Conservation (phyloP, 2,888 invertebrate genomes). For the Lasioglossum villosulum region DNA sequence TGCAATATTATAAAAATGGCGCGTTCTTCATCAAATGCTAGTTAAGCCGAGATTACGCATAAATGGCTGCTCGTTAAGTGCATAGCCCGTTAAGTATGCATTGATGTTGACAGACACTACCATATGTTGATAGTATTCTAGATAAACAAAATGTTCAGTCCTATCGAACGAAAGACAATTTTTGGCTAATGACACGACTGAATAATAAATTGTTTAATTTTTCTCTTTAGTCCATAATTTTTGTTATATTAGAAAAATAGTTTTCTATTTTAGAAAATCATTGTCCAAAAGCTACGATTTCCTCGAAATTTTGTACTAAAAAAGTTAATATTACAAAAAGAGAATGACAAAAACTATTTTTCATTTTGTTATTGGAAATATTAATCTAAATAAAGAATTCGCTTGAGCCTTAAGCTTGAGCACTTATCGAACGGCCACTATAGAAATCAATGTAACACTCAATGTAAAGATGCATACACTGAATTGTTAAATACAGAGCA, state of each 20-base stretch:
- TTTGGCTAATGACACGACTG: neutral
- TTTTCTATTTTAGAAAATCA: neutral
- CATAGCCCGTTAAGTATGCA: neutral
- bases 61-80: neutral
- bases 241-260: neutral
- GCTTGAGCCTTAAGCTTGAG: neutral
- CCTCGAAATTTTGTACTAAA: neutral
- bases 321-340: neutral
- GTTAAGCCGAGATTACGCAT: neutral
- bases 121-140: neutral
- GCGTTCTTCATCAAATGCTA: neutral
- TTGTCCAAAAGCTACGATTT: neutral
- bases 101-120: neutral
- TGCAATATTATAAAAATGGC: neutral
- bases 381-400: neutral
- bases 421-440: neutral
- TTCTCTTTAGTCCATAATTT: neutral
- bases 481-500: conserved; percentile 2
- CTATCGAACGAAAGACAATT: neutral
- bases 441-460: neutral
- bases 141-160: neutral
- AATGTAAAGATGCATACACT: conserved; percentile 14
- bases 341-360: neutral
- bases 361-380: neutral
- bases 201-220: neutral